Base-by-base conservation (phyloP, 2,113 vertebrate genomes). In the Cololabis saira region DNA sequence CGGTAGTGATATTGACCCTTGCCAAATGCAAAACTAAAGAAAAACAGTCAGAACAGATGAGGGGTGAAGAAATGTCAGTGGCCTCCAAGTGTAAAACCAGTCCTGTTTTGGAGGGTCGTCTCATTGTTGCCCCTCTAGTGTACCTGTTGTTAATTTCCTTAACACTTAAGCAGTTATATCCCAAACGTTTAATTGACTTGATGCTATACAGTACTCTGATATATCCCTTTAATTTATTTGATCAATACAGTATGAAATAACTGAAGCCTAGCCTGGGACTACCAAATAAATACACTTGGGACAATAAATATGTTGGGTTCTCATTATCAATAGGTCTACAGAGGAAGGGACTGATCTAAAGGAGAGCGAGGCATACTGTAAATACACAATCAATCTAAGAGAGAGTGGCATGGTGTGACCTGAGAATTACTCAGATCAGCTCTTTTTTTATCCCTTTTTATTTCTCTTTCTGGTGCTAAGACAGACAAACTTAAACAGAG, bases 361-460 rank as follows among this genome's bases (percentile, higher is more conserved):
- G 21, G 33, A 58, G 45, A 54, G 43, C n/a, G 48, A 40, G 15
- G 12, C 12, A 14, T 9, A n/a, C n/a, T n/a, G n/a, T n/a, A 50
- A 27, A 67, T 7, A 60, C 17, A 45, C 14, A 15, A 22, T 61
- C 3, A 42, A 21, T 33, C 27, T 2, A 30, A 58, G 52, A 19
- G 17, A 62, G 22, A 50, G 43, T 27, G 13, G 44, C 14, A 5
- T 48, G 15, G 40, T 45, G 1, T 30, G 61, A 64, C 71, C 67
- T 67, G 57, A 73, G 52, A 65, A 33, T 24, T 27, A 30, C 42
- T 61, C 41, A 64, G 83, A 74, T 50, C 73, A 82, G 64, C 24
- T 16, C 52, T 42, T 79, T 78, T 50, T 58, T 77, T 27, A 27
- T 27, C 24, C 45, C 24, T 33, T 17, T 55, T 21, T 24, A 22